Evolutionary conservation across 2,797 vertebrate species (phyloP).

Genomic region (Ciconia nigra): DNA sequence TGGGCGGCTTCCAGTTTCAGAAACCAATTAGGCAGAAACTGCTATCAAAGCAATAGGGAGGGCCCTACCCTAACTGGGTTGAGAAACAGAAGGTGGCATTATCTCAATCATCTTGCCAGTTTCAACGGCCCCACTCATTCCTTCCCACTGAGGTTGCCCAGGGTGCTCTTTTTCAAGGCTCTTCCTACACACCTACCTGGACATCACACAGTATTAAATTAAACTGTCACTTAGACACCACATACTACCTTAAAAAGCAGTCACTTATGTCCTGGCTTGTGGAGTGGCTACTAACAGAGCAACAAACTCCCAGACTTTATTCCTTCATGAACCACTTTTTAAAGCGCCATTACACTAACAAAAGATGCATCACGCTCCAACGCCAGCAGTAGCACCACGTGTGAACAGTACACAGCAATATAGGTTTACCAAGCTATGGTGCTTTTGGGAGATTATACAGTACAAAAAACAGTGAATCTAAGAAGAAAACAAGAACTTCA

Average conservation of each 20-base stretch:
- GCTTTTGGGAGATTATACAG: neutral
- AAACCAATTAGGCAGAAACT: constrained; percentile 63
- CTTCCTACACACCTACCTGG: neutral
- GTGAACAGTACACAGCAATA: neutral
- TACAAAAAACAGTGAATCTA: neutral
- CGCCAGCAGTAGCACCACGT: neutral
- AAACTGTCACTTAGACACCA: neutral
- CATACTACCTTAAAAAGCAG: neutral
- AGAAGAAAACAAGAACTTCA: neutral
- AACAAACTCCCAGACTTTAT: neutral
- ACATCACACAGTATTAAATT: neutral
- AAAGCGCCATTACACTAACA: neutral
- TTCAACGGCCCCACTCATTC: neutral
- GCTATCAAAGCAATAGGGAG: constrained; percentile 54
- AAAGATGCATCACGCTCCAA: neutral
- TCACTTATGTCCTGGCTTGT: neutral
- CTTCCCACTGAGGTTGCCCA: neutral
- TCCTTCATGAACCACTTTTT: neutral
- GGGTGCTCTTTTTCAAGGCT: neutral
- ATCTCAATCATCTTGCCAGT: neutral
- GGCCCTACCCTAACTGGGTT: constrained; percentile 53
- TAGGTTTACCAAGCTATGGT: neutral
- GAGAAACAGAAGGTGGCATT: constrained; percentile 22
- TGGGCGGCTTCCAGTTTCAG: constrained; percentile 43
- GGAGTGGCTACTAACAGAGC: neutral